Conservation (phyloP, 2,797 vertebrate species). For the Etheostoma nigrum region DNA sequence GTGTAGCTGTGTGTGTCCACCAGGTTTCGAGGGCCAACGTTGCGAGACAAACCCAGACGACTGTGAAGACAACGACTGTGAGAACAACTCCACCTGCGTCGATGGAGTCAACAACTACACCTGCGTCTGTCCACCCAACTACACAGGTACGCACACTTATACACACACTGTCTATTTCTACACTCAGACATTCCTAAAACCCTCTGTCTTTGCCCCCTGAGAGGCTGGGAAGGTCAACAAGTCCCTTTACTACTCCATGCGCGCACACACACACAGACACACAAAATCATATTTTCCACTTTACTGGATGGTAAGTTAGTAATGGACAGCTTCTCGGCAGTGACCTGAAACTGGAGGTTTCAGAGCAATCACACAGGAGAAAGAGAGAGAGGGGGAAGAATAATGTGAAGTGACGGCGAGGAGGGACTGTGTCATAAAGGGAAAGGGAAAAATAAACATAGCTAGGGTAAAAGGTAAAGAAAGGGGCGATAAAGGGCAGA, state of each 20-base stretch:
- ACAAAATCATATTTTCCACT: constrained; percentile 71
- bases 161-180: background rate
- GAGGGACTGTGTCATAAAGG: constrained; percentile 23
- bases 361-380: constrained; percentile 63
- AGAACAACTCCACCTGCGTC: constrained; percentile 96
- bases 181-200: constrained; percentile 23
- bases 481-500: constrained; percentile 50
- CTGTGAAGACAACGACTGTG: constrained; percentile 98
- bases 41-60: constrained; percentile 96
- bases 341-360: constrained; percentile 73
- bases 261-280: background rate
- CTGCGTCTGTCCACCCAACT: constrained; percentile 94
- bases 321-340: constrained; percentile 66
- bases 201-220: constrained; percentile 6
- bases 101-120: constrained; percentile 98
- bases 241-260: too few species aligned
- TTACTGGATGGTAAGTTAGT: constrained; percentile 66
- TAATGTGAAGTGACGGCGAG: constrained; percentile 48
- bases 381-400: constrained; percentile 15
- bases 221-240: too few species aligned
- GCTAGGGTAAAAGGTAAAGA: constrained; percentile 43
- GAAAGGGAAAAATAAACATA: constrained; percentile 51
- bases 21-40: constrained; percentile 92
- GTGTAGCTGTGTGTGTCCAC: constrained; percentile 91
- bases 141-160: constrained; percentile 71